Base-by-base conservation (phyloP, 2,113 vertebrate species). In the Sinocyclocheilus anophthalmus region DNA sequence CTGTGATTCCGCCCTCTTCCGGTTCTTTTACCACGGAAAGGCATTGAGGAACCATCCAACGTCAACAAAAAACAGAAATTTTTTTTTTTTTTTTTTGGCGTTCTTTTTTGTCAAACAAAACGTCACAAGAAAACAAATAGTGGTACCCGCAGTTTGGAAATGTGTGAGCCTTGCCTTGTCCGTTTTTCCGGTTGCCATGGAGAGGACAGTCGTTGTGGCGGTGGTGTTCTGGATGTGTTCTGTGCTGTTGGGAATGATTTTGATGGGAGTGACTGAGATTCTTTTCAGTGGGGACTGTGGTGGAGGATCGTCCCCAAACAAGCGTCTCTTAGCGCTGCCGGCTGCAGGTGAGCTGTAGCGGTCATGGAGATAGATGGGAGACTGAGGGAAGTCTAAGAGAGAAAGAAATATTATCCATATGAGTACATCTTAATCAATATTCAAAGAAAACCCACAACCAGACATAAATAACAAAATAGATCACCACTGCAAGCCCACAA, bases 301-400 rank as follows among this genome's bases (percentile, higher is more conserved):
- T 88, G 95, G 88, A 86, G 87, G 90, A 76, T 98, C 97, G n/a
- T 99, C 98, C 8, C 96, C 97, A 70, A 99, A 99, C 22, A 99
- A 96, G 65, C 97, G 96, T 1, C 98, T 96, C 83, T 98, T 99
- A 1, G 97, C 98, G 76, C 97, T 98, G 75, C 98, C 98, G 1
- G 98, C 98, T 0, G 95, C 90, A 5, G 98, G 98, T 53, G 98
- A 99, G 91, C 96, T 99, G 92, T 97, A 99, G 65, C 98, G 94
- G 88, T 99, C 98, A 0, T 99, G 97, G 67, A 99, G 95, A 0
- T 96, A 97, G 78, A 99, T 93, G 0, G 97, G 95, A 0, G 95
- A 95, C 0, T 95, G 94, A 48, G 96, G 97, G 33, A 94, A 10
- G 48, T 98, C 98, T 99, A 90, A 59, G 65, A 55, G 7, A 14